Evolutionary conservation across 2,888 invertebrate genomes (phyloP), one percentile per base, ranked within the genome.

Genomic region (Tinea semifulvella): DNA sequence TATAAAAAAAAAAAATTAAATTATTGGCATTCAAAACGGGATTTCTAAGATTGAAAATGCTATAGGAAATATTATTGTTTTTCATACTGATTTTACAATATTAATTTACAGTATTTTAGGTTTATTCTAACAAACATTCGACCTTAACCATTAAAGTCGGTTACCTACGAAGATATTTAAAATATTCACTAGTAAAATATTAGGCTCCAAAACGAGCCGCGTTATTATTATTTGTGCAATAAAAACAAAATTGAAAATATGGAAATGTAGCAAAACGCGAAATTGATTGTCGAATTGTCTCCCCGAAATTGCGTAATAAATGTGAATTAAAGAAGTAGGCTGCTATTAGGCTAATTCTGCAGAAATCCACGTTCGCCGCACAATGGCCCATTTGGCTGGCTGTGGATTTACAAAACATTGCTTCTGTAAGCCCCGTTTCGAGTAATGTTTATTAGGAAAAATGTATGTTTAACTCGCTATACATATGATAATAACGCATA

Each of bases 401-500:
- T 20, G 19, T 56, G 65, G 57, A 65, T 73, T 73, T 70, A 70
- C 68, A 67, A 69, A 74, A 73, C 73, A 68, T 66, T 66, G 65
- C 63, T 55, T n/a, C 53, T 51, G 60, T 68, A 65, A 68, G 61
- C 68, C 62, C 52, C 50, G 54, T 51, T 55, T 56, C 54, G 61
- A 63, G 67, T 69, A 66, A 71, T 62, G 63, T 70, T 73, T 70
- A 75, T 76, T 69, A 73, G 66, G 65, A 75, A 73, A 72, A 73
- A 73, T 68, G 69, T 57, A 50, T 61, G 60, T 63, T 64, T 36
- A 14, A 36, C 16, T 36, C n/a, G n/a, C n/a, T n/a, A n/a, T n/a
- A n/a, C n/a, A n/a, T n/a, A n/a, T n/a, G n/a, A n/a, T n/a, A n/a
- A n/a, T n/a, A n/a, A n/a, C n/a, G n/a, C n/a, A n/a, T n/a, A 22